Conservation (phyloP, 2,797 vertebrate species). For the Poecile montanus region DNA sequence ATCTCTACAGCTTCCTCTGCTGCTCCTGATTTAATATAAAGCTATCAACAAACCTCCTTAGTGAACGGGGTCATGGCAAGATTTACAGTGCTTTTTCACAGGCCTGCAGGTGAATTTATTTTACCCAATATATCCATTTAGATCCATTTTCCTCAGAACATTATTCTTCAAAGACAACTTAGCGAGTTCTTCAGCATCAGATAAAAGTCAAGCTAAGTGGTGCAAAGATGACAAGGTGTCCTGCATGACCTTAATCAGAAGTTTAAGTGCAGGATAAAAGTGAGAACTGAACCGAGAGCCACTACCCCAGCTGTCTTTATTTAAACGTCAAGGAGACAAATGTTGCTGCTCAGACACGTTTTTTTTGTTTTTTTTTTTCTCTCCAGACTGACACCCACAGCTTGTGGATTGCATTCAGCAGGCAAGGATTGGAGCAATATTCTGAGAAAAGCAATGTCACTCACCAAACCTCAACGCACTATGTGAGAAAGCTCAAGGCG, state of each 20-base stretch:
- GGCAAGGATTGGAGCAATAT: neutral
- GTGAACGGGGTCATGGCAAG: constrained; percentile 12
- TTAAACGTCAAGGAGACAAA: constrained; percentile 58
- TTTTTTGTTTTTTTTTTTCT: neutral
- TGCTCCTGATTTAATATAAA: constrained; percentile 28
- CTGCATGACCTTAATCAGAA: neutral
- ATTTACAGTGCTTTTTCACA: constrained; percentile 23
- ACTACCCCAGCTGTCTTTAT: neutral
- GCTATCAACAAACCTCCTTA: constrained; percentile 39
- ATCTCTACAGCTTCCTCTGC: constrained; percentile 13
- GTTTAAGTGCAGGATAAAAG: constrained; percentile 29
- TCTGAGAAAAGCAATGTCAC: neutral
- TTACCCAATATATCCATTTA: constrained; percentile 37
- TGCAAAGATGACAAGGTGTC: neutral
- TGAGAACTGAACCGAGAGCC: neutral
- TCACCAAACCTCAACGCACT: neutral
- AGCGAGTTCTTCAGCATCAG: constrained; percentile 25
- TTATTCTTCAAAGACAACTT: constrained; percentile 21
- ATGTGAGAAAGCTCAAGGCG: neutral
- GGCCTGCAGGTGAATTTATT: constrained; percentile 48
- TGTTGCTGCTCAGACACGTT: neutral
- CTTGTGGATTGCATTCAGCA: neutral
- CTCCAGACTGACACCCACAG: neutral
- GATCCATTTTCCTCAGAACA: neutral
- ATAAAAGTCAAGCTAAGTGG: neutral